These are phyloP conservation scores for Bergia sp. DNA, from an alignment of 92 coral and sea anemone species.

Conservation along the genomic window DNA sequence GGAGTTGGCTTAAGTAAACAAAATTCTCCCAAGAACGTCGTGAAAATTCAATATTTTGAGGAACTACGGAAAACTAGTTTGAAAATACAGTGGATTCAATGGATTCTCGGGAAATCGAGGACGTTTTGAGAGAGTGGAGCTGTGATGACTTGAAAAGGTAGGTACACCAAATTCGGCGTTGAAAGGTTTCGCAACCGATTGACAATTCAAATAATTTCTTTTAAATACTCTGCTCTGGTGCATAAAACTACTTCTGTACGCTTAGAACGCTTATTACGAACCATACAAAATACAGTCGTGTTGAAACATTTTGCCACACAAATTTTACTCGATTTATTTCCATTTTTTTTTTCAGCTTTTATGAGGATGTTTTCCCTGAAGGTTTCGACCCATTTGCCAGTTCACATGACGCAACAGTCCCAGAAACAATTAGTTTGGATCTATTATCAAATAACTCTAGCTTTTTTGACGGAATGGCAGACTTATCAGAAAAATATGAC, in stretches of 20 bases:
- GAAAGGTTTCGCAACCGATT: neutral
- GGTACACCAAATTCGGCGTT: neutral
- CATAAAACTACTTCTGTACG: neutral
- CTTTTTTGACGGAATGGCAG: slow-evolving; percentile 32
- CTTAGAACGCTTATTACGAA: neutral
- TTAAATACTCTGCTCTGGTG: neutral
- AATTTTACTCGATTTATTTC: neutral
- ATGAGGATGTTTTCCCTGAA: slow-evolving; percentile 38
- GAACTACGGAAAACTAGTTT: neutral
- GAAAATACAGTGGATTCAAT: neutral
- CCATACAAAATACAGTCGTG: neutral
- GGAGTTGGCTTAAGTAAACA: neutral
- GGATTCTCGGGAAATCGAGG: slow-evolving; percentile 18
- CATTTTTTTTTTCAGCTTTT: slow-evolving; percentile 18
- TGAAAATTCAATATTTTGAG: neutral
- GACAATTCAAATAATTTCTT: neutral
- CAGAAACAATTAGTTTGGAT: slow-evolving; percentile 44
- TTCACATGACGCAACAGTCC: slow-evolving; percentile 40
- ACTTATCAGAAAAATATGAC: slow-evolving; percentile 43
- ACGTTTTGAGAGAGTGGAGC: slow-evolving; percentile 32
- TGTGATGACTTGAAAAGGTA: slow-evolving; percentile 40
- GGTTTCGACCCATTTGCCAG: slow-evolving; percentile 37
- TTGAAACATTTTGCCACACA: neutral
- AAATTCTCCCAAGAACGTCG: neutral
- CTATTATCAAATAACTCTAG: slow-evolving; percentile 40